phyloP scores from a whole-genome alignment of 2,888 invertebrate species.

The Cosmia trapezina region DNA sequence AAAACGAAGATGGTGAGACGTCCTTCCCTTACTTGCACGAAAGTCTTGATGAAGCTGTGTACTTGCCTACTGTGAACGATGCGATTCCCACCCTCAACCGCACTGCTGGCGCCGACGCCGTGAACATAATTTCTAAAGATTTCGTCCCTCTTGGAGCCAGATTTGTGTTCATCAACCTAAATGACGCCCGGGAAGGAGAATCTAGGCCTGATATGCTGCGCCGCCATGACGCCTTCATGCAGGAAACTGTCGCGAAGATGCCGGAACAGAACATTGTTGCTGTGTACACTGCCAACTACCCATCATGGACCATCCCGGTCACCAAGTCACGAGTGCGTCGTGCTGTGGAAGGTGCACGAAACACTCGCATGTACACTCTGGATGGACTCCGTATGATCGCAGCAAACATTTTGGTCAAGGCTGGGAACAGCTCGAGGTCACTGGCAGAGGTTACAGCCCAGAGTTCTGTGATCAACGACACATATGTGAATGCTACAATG shows the following conservation, averaged over 20 bases:
- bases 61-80: constrained; percentile 91
- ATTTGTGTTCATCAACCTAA: constrained; percentile 89
- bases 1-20: constrained; percentile 81
- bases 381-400: constrained; percentile 75
- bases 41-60: constrained; percentile 82
- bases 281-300: constrained; percentile 90
- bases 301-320: constrained; percentile 85
- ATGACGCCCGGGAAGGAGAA: constrained; percentile 90
- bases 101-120: constrained; percentile 81
- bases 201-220: constrained; percentile 89
- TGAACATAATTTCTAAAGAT: constrained; percentile 79
- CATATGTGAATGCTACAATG: constrained; percentile 70
- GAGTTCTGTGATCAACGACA: constrained; percentile 56
- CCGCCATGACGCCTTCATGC: constrained; percentile 91
- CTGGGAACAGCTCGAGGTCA: constrained; percentile 25
- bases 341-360: constrained; percentile 60
- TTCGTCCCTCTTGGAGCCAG: constrained; percentile 82
- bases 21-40: constrained; percentile 82
- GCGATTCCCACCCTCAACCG: constrained; percentile 90
- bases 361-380: constrained; percentile 3
- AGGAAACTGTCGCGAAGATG: constrained; percentile 87
- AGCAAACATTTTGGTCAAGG: constrained; percentile 56
- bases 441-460: constrained; percentile 8
- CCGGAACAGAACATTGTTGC: constrained; percentile 87
- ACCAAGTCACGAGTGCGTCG: constrained; percentile 78